Evolutionary conservation across 2,113 vertebrate species (phyloP).

Genomic region (Gymnobelideus leadbeateri): DNA sequence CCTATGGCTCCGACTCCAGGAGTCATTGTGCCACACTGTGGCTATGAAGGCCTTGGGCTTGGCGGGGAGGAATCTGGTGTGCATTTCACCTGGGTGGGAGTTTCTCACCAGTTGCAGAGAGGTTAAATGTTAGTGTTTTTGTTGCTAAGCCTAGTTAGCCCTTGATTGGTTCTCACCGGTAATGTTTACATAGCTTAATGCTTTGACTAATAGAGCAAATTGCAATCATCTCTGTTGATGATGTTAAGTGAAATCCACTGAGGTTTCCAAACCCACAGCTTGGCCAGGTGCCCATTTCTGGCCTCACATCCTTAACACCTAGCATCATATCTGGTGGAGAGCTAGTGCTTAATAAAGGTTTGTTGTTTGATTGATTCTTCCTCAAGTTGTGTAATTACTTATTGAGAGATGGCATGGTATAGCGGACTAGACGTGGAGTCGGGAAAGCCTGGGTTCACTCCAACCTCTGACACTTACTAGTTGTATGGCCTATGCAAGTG

Average conservation of each 20-base stretch:
- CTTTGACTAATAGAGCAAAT: constrained; percentile 10
- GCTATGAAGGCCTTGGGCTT: not conserved
- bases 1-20: not conserved
- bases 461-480: not conserved
- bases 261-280: not conserved
- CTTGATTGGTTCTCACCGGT: not conserved
- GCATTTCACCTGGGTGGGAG: not conserved
- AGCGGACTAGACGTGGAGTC: not conserved
- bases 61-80: not conserved
- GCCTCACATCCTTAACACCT: not conserved
- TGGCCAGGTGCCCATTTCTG: not conserved
- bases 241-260: not conserved
- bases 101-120: not conserved
- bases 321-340: not conserved
- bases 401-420: not conserved
- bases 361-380: not conserved
- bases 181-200: not conserved
- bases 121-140: not conserved
- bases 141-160: not conserved
- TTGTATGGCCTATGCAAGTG: not conserved
- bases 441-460: not conserved
- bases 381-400: not conserved
- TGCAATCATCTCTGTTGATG: not conserved
- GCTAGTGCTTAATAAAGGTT: not conserved
- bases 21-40: not conserved